These are phyloP conservation scores for Malthinus flaveolus DNA, from an alignment of 2,888 invertebrate genomes.

Conservation along the genomic window DNA sequence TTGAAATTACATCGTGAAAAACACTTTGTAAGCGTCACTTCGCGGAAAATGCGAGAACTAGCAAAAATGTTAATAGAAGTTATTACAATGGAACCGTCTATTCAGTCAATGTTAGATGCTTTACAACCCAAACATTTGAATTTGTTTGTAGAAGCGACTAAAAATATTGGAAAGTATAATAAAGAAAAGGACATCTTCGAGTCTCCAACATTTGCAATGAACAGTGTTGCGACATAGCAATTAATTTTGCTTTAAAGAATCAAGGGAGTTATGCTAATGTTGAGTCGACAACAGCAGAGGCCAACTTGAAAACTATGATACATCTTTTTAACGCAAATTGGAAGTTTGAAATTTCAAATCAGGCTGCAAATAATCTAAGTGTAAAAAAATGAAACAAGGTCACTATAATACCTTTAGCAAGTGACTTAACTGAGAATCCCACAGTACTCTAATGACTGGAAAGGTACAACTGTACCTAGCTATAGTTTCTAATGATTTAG, in stretches of 20 bases:
- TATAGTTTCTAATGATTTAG: too few species aligned
- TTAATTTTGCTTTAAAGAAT: constrained; percentile 11
- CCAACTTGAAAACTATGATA: constrained; percentile 27
- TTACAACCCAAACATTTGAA: constrained; percentile 25
- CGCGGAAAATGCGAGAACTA: constrained; percentile 32
- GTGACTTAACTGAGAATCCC: too few species aligned
- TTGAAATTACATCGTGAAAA: constrained; percentile 28
- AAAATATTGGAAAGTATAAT: constrained; percentile 25
- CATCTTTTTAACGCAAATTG: constrained; percentile 24
- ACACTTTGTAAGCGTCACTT: constrained; percentile 28
- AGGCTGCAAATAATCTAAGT: constrained; percentile 20
- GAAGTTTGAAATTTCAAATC: constrained; percentile 28
- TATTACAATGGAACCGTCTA: constrained; percentile 14
- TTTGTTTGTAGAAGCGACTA: constrained; percentile 25
- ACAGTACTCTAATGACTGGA: too few species aligned
- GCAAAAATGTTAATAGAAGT: constrained; percentile 28
- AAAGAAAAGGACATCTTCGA: constrained; percentile 10
- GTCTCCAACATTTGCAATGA: constrained; percentile 27
- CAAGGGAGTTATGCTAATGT: background rate
- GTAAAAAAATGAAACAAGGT: constrained; percentile 30
- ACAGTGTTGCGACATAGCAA: constrained; percentile 29
- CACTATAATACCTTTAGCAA: constrained; percentile 24
- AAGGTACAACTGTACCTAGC: too few species aligned
- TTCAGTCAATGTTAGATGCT: constrained; percentile 17
- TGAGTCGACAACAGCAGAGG: constrained; percentile 23